Evolutionary conservation across 2,797 vertebrate species (phyloP).

Genomic region (Heteromormyrus szaboi): DNA sequence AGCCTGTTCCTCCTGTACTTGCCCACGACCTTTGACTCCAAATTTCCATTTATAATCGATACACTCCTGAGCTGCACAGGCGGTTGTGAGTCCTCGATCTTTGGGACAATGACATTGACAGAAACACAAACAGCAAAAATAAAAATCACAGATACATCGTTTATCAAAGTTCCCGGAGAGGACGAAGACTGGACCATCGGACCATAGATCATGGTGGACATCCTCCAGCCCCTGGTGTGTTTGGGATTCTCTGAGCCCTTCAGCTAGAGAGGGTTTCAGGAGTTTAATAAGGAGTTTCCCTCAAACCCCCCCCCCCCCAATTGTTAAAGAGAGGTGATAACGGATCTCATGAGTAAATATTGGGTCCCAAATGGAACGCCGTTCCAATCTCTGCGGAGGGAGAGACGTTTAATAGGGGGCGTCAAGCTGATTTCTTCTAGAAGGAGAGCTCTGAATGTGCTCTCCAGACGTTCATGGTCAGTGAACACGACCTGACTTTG

Average conservation of each 20-base stretch:
- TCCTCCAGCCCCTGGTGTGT: not conserved
- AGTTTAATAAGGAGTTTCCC: conserved; percentile 1
- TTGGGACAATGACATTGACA: not conserved
- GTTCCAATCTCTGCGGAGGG: not conserved
- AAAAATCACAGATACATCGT: not conserved
- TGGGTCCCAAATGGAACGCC: conserved; percentile 42
- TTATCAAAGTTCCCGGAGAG: not conserved
- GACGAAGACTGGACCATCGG: not conserved
- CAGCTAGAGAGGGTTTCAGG: conserved; percentile 1
- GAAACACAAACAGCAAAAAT: conserved; percentile 11
- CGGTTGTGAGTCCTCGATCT: conserved; percentile 13
- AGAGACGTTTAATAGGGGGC: not conserved
- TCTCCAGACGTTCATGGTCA: not conserved
- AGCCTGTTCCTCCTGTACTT: conserved; percentile 37
- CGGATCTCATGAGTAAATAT: conserved; percentile 43
- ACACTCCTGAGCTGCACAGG: not conserved
- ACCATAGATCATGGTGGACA: not conserved
- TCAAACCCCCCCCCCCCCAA: not conserved
- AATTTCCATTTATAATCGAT: conserved; percentile 33
- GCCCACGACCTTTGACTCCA: conserved; percentile 41
- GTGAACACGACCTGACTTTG: not conserved
- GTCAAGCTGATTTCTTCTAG: conserved; percentile 5
- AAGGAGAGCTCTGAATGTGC: not conserved
- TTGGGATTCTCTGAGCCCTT: conserved; percentile 4
- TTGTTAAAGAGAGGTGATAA: conserved; percentile 50